Evolutionary conservation across 2,888 invertebrate genomes (phyloP), one percentile per base, ranked within the genome.

Genomic region (Danaus chrysippus): DNA sequence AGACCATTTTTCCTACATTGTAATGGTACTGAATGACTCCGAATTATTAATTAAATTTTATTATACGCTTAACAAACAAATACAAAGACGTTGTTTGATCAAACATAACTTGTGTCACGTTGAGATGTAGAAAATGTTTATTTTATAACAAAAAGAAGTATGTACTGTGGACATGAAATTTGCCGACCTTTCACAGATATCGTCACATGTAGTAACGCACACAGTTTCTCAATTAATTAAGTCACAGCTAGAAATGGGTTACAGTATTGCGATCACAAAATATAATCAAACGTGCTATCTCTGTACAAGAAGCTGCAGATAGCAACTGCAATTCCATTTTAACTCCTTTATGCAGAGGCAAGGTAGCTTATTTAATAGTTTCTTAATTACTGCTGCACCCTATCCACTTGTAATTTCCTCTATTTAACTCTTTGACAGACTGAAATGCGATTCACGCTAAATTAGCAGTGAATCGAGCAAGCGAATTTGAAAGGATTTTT

Each of bases 361-460:
- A 49, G 59, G 62, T 54, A 64, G 65, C 64, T 71, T 75, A 82
- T 80, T 82, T 78, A 80, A 84, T 82, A 83, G 84, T 83, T 80
- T 76, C 81, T 79, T 84, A 85, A 84, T 84, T 81, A 79, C 81
- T 74, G 73, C 74, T 68, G 72, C 73, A 71, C 74, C 68, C 73
- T 73, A 73, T 75, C 77, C 73, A 76, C 68, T n/a, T n/a, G n/a
- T n/a, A n/a, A n/a, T n/a, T n/a, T n/a, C n/a, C n/a, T n/a, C n/a
- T n/a, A n/a, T n/a, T n/a, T n/a, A n/a, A n/a, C n/a, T 66, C 72
- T 59, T 63, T 61, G 64, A 68, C 62, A 59, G 63, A 62, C 61
- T 64, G 58, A 62, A 68, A 60, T 63, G 61, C 68, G 61, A 65
- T 67, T 68, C 69, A 69, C 58, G 67, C 62, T 65, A 68, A 70